phyloP scores from a whole-genome alignment of 1,140 invertebrate genomes.

The Euborellia annulipes region DNA sequence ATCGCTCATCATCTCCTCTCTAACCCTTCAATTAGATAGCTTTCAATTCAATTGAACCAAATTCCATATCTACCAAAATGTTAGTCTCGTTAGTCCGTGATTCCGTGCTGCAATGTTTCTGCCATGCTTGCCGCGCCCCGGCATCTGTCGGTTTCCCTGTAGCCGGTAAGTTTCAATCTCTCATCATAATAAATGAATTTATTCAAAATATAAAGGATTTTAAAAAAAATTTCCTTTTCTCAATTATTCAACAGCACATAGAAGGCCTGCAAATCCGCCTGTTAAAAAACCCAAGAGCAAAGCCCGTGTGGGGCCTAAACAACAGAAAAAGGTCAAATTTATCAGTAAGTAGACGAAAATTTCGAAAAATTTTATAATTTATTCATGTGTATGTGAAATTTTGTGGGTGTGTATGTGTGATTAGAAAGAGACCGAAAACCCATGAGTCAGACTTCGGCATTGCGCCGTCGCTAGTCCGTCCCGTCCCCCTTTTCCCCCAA shows the following conservation, averaged over 20 bases:
- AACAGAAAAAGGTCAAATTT: slow-evolving; percentile 75
- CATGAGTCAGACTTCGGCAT: no score
- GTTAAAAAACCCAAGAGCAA: slow-evolving; percentile 53
- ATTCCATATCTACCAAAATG: slow-evolving; percentile 38
- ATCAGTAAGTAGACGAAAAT: slow-evolving; percentile 53
- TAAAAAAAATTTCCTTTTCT: no score
- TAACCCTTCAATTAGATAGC: neutral
- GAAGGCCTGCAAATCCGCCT: slow-evolving; percentile 41
- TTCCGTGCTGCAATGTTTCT: slow-evolving; percentile 78
- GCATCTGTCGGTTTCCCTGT: slow-evolving; percentile 9
- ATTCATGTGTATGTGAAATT: no score
- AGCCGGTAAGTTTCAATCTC: no score
- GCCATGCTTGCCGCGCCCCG: slow-evolving; percentile 70
- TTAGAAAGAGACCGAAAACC: no score
- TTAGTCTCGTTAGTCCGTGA: slow-evolving; percentile 69
- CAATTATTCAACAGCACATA: slow-evolving; percentile 32
- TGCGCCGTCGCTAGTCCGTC: no score
- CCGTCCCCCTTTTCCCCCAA: no score
- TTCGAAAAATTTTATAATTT: no score
- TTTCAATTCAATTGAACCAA: neutral
- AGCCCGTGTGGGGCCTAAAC: slow-evolving; percentile 44
- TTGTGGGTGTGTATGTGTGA: no score
- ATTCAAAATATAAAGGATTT: neutral
- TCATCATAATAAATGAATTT: no score
- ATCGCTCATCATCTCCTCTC: neutral